These are phyloP conservation scores for Podarcis muralis DNA, from an alignment of 2,113 vertebrate genomes.

Conservation along the genomic window DNA sequence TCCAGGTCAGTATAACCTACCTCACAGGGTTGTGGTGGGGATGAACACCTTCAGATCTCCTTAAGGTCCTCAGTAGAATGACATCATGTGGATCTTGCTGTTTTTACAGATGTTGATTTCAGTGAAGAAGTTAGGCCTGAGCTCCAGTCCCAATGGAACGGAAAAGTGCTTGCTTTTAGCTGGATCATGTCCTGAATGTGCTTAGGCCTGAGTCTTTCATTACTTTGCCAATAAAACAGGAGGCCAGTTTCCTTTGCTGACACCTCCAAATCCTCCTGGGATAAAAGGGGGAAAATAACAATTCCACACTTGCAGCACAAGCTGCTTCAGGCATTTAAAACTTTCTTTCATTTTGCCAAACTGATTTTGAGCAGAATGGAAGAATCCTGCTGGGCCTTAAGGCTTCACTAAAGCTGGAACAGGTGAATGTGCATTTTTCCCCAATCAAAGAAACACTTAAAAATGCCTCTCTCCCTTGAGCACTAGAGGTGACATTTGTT, in stretches of 20 bases:
- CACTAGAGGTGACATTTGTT: background rate
- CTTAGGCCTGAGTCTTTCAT: background rate
- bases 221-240: slow-evolving; percentile 18
- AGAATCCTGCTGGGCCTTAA: background rate
- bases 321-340: slow-evolving; percentile 34
- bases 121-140: background rate
- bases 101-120: background rate
- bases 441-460: background rate
- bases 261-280: slow-evolving; percentile 34
- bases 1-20: too few species aligned
- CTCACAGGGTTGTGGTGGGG: too few species aligned
- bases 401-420: background rate
- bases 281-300: slow-evolving; percentile 15
- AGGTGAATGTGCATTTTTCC: background rate
- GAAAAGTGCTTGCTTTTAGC: background rate
- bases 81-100: background rate
- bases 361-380: background rate
- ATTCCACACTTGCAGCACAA: slow-evolving; percentile 14
- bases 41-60: background rate
- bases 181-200: background rate
- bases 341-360: slow-evolving; percentile 43
- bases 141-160: background rate
- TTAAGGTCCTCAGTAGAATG: background rate
- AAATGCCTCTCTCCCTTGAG: background rate
- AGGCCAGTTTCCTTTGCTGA: slow-evolving; percentile 33